Percentiles rank a stretch among this genome's conserved stretches.
phyloP scores from a whole-genome alignment of 37 sponge, comb jelly and placozoan species.

The Ianthella basta region DNA sequence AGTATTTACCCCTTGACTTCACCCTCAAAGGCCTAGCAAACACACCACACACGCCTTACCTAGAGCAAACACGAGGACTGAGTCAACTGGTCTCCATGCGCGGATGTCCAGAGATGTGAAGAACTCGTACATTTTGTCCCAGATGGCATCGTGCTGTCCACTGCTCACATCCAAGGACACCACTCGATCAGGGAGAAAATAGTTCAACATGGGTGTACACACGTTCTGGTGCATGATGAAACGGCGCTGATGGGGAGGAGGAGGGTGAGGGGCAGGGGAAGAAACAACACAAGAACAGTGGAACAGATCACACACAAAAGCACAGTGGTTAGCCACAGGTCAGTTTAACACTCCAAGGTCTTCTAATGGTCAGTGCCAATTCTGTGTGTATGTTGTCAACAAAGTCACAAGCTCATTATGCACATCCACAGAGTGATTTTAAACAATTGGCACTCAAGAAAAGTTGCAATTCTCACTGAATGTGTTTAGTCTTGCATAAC shows the following conservation, averaged over 20 bases:
- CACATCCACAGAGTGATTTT: no score
- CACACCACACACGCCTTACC: slow-evolving; percentile 37
- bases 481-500: no score
- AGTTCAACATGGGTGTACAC: slow-evolving; percentile 53
- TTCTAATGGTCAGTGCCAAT: no score
- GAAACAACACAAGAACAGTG: background rate
- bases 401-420: no score
- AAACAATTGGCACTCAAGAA: no score
- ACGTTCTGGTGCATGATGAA: slow-evolving; percentile 64
- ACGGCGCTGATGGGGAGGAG: slow-evolving; percentile 50
- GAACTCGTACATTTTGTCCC: slow-evolving; percentile 69
- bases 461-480: no score
- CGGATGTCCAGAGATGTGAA: slow-evolving; percentile 42
- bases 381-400: no score
- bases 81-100: slow-evolving; percentile 66
- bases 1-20: no score
- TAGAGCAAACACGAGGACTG: slow-evolving; percentile 78
- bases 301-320: background rate
- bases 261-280: no score
- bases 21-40: background rate
- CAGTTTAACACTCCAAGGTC: no score
- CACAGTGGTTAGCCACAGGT: no score
- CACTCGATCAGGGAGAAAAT: slow-evolving; percentile 58
- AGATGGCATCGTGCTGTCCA: slow-evolving; percentile 66
- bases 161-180: slow-evolving; percentile 75